Conservation (phyloP, 2,888 invertebrate genomes). For the Drosophila maculinotata region DNA sequence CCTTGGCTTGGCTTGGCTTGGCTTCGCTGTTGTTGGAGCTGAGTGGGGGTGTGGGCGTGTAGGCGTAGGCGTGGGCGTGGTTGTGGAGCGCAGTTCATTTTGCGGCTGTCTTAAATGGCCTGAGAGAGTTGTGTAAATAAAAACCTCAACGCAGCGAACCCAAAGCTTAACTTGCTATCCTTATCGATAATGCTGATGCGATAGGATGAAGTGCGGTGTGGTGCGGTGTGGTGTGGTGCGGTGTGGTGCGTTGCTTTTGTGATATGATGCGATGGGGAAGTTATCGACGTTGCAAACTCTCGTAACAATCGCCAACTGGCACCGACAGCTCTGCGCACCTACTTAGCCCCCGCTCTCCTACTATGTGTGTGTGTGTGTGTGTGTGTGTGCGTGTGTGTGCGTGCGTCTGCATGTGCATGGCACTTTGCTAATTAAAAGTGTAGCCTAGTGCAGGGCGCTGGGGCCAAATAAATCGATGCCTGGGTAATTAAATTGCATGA, state of each 20-base stretch:
- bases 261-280: slow-evolving; percentile 37
- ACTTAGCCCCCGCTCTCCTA: neutral
- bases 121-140: slow-evolving; percentile 70
- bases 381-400: slow-evolving; percentile 4
- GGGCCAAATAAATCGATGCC: slow-evolving; percentile 76
- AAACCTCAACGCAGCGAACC: slow-evolving; percentile 45
- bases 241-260: slow-evolving; percentile 1
- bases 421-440: slow-evolving; percentile 79
- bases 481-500: slow-evolving; percentile 79
- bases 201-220: neutral
- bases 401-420: slow-evolving; percentile 71
- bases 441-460: slow-evolving; percentile 64
- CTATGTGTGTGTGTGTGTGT: neutral
- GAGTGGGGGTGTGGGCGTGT: slow-evolving; percentile 7
- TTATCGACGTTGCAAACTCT: slow-evolving; percentile 51
- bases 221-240: neutral
- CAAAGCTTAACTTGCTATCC: slow-evolving; percentile 32
- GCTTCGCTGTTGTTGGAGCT: neutral
- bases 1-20: slow-evolving; percentile 12
- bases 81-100: slow-evolving; percentile 58
- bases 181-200: slow-evolving; percentile 37
- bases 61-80: slow-evolving; percentile 10
- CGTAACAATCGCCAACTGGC: slow-evolving; percentile 75
- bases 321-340: slow-evolving; percentile 39
- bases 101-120: slow-evolving; percentile 70